Conservation (phyloP, 2,888 invertebrate genomes). For the Fabriciana adippe region DNA sequence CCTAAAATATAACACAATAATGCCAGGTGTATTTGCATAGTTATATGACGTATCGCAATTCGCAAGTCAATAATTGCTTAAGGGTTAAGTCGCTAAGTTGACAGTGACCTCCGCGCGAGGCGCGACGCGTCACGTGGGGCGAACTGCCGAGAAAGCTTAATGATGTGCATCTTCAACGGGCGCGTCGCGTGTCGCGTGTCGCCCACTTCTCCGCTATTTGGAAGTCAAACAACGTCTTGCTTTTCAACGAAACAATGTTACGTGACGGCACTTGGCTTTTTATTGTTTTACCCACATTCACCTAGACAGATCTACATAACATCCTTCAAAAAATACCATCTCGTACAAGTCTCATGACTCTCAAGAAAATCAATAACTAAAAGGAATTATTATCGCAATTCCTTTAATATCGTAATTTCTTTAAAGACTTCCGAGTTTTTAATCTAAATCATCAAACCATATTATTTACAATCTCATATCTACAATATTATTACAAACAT, state of each 20-base stretch:
- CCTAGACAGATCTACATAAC: neutral
- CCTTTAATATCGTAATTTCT: too few relatives aligned
- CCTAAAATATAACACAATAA: too few relatives aligned
- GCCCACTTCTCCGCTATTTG: neutral
- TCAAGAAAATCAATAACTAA: too few relatives aligned
- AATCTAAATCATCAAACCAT: too few relatives aligned
- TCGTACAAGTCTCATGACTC: too few relatives aligned
- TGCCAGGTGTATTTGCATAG: neutral
- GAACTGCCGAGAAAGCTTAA: neutral
- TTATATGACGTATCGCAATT: neutral
- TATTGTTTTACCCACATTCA: conserved; percentile 1
- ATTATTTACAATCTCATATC: too few relatives aligned
- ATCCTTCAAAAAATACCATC: too few relatives aligned
- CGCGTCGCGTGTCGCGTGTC: neutral
- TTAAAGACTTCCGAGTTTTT: too few relatives aligned
- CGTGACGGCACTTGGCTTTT: neutral
- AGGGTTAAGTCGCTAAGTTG: neutral
- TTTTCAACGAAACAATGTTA: neutral
- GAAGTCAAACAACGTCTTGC: conserved; percentile 2
- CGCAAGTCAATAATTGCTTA: neutral
- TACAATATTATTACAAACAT: neutral
- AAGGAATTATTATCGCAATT: too few relatives aligned
- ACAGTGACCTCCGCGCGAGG: neutral
- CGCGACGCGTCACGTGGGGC: neutral
- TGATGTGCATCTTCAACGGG: neutral